A percentile compares a stretch with the other conserved stretches of the same genome.
phyloP scores from a whole-genome alignment of 2,113 vertebrate species.

The Alouatta palliata region DNA sequence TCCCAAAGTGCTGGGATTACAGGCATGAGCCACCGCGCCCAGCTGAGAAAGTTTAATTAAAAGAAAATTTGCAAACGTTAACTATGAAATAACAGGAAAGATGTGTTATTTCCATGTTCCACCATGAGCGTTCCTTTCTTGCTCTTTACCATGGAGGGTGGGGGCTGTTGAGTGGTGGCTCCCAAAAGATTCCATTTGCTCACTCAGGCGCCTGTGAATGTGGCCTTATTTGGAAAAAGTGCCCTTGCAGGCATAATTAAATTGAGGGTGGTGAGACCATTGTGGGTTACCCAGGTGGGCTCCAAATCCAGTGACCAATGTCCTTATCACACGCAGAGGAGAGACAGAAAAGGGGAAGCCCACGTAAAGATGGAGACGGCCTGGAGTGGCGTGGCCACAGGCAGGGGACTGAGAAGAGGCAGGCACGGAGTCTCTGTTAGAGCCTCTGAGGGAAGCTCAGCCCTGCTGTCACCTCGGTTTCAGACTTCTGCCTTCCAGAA shows the following conservation, averaged over 20 bases:
- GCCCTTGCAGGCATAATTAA: background rate
- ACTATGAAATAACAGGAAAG: background rate
- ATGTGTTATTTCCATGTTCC: rapidly evolving
- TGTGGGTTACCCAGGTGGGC: background rate
- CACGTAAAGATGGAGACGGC: rapidly evolving
- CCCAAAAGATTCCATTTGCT: background rate
- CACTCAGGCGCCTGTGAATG: background rate
- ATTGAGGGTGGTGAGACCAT: background rate
- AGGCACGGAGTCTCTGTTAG: background rate
- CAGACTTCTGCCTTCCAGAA: background rate
- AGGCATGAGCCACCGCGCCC: too few species aligned
- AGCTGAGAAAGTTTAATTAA: background rate
- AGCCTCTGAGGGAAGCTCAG: too few species aligned
- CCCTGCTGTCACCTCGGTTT: background rate
- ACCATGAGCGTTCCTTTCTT: background rate
- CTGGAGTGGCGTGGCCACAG: background rate
- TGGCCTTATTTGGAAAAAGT: background rate
- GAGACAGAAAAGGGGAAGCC: background rate
- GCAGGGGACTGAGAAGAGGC: background rate
- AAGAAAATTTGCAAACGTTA: background rate
- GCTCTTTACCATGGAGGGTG: rapidly evolving
- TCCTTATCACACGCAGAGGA: background rate
- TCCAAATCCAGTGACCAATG: background rate
- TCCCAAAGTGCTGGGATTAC: too few species aligned
- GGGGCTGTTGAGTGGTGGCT: background rate